Evolutionary conservation across 2,888 invertebrate genomes (phyloP).

Genomic region (Phytoseiulus persimilis): DNA sequence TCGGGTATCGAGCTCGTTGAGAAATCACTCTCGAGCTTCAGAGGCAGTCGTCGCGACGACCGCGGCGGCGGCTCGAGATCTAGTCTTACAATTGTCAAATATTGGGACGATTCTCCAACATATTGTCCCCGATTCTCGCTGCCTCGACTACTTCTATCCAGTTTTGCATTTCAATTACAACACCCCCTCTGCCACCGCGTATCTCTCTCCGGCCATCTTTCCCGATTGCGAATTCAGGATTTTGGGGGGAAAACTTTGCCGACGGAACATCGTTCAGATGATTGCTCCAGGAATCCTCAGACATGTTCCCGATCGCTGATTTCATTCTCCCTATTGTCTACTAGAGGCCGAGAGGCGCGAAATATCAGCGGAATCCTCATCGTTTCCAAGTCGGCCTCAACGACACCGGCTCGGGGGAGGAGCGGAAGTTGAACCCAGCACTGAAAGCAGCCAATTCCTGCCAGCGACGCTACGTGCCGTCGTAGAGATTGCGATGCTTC

Average conservation of each 20-base stretch:
- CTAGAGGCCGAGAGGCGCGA: no score
- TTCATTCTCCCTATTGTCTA: no score
- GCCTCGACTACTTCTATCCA: not conserved
- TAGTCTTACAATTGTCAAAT: conserved; percentile 34
- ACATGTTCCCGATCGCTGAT: not conserved
- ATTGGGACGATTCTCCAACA: not conserved
- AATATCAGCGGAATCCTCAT: no score
- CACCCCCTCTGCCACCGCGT: not conserved
- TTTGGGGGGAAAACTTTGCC: not conserved
- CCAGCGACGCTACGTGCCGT: no score
- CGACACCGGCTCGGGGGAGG: no score
- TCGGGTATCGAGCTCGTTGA: not conserved
- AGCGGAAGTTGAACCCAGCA: no score
- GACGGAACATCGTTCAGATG: not conserved
- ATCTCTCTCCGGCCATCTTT: not conserved
- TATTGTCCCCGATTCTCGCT: not conserved
- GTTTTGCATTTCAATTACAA: conserved; percentile 38
- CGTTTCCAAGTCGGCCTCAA: no score
- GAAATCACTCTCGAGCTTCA: not conserved
- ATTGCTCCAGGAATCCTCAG: not conserved
- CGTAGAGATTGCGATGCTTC: no score
- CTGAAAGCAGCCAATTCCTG: no score
- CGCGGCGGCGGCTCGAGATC: not conserved
- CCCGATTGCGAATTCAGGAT: not conserved
- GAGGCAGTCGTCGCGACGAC: not conserved